These are phyloP conservation scores for Triplophysa dalaica DNA, from an alignment of 2,113 vertebrate genomes.

Conservation along the genomic window DNA sequence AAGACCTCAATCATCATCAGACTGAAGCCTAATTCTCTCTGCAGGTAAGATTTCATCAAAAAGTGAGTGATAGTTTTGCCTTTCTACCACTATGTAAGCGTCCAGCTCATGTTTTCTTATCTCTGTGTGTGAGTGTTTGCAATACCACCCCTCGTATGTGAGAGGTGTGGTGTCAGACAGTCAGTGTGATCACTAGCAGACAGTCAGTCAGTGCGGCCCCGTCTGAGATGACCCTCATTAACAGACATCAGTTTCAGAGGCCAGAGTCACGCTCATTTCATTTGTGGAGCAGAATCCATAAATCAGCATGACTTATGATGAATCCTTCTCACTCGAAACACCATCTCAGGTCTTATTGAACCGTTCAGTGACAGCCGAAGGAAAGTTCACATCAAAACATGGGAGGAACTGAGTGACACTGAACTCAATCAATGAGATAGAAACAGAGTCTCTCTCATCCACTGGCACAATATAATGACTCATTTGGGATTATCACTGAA, in stretches of 20 bases:
- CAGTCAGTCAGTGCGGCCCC: not conserved
- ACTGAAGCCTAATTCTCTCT: no score
- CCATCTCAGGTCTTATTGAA: constrained; percentile 38
- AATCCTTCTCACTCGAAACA: constrained; percentile 36
- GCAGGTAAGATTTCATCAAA: no score
- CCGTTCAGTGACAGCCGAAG: not conserved
- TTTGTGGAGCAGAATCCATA: constrained; percentile 47
- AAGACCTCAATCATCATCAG: no score
- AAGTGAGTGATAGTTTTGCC: no score
- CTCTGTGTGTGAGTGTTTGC: no score
- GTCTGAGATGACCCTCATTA: constrained; percentile 60
- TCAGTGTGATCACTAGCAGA: no score
- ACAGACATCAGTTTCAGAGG: constrained; percentile 31
- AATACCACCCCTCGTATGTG: no score
- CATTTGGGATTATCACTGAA: no score
- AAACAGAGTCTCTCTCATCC: not conserved
- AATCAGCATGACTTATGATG: constrained; percentile 48
- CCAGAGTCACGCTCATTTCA: constrained; percentile 55
- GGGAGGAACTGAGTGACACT: not conserved
- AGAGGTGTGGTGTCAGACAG: no score
- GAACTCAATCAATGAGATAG: not conserved
- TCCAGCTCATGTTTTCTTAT: no score
- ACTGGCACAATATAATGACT: no score
- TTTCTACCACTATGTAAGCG: no score
- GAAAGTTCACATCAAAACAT: constrained; percentile 11